These are phyloP conservation scores for Caradrina kadenii DNA, from an alignment of 2,888 invertebrate species.

Conservation along the genomic window DNA sequence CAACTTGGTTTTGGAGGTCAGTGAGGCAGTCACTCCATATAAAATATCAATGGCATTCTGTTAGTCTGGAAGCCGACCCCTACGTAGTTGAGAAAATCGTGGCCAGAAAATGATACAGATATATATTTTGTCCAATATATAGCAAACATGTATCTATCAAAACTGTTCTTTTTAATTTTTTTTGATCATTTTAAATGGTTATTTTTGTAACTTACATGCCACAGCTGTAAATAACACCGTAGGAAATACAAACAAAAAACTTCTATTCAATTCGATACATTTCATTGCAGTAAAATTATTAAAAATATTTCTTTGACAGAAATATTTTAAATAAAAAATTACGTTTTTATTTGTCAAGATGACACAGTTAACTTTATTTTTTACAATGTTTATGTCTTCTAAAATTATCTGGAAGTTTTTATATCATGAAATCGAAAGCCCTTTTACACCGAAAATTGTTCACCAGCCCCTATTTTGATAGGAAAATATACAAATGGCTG, in stretches of 20 bases:
- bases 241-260: constrained; percentile 20
- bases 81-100: background rate
- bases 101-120: background rate
- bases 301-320: constrained; percentile 17
- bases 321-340: constrained; percentile 6
- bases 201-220: constrained; percentile 44
- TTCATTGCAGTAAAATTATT: constrained; percentile 43
- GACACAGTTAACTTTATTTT: constrained; percentile 18
- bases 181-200: background rate
- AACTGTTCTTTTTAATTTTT: no score
- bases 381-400: background rate
- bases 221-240: constrained; percentile 27
- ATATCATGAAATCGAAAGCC: background rate
- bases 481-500: no score
- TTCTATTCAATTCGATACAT: constrained; percentile 7
- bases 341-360: constrained; percentile 21
- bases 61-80: background rate
- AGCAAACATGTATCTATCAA: no score
- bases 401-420: background rate
- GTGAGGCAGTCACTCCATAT: background rate
- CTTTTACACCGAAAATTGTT: background rate
- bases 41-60: background rate
- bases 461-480: no score
- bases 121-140: background rate
- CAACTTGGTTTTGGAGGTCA: no score